These are phyloP conservation scores for Scleropages formosus DNA, from an alignment of 2,797 vertebrate species.

Conservation along the genomic window DNA sequence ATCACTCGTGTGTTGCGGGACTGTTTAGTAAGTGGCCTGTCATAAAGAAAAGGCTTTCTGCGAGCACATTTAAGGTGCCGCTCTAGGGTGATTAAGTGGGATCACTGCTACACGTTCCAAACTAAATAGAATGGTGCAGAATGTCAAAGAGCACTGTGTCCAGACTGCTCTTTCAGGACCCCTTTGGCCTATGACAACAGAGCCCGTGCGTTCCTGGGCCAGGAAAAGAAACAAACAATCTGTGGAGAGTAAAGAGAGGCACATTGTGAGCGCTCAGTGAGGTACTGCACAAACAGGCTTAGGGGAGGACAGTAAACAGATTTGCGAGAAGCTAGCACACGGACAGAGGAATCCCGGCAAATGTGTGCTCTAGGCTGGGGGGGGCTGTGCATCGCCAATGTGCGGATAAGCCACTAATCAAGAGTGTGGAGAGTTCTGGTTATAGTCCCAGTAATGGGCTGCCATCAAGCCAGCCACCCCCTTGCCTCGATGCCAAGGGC, in stretches of 20 bases:
- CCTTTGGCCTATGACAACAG: background rate
- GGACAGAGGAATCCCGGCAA: background rate
- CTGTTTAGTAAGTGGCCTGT: too few species aligned
- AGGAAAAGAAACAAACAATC: background rate
- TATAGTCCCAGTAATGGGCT: background rate
- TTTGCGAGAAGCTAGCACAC: constrained; percentile 5
- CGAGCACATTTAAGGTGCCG: too few species aligned
- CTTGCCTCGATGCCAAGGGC: background rate
- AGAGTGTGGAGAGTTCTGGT: background rate
- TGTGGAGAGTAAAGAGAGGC: background rate
- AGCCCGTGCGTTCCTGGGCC: background rate
- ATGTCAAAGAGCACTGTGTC: background rate
- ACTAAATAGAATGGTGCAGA: background rate
- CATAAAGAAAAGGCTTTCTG: too few species aligned
- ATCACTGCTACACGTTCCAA: background rate
- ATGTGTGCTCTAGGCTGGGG: background rate
- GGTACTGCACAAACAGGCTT: background rate
- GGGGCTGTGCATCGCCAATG: background rate
- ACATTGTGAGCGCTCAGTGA: background rate
- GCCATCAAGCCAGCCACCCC: background rate
- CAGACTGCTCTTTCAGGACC: background rate
- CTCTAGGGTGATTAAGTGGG: background rate
- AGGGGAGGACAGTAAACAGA: background rate
- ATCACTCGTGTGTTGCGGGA: too few species aligned
- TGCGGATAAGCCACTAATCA: constrained; percentile 23